phyloP scores from a whole-genome alignment of 2,113 vertebrate genomes.

The Antechinus flavipes region DNA sequence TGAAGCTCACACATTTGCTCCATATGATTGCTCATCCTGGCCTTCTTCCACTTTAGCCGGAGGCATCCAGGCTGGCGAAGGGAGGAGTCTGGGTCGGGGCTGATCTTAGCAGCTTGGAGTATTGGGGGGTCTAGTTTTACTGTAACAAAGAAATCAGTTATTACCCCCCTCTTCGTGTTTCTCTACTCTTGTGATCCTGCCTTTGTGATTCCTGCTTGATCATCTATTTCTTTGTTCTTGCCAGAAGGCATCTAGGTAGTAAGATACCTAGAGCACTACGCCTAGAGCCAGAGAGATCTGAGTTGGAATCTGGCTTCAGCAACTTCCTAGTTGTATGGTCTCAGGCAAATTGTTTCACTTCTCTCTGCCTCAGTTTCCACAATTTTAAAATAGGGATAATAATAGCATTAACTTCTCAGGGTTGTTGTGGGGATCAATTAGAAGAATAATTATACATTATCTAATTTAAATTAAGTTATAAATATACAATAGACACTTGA shows the following conservation, averaged over 20 bases:
- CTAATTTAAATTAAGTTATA: too few relatives aligned
- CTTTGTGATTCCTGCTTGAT: not conserved
- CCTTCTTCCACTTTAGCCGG: constrained; percentile 74
- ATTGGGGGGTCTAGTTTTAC: constrained; percentile 83
- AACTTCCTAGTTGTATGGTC: not conserved
- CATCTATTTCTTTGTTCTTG: not conserved
- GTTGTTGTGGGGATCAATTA: not conserved
- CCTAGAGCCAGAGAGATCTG: not conserved
- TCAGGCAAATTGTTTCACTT: not conserved
- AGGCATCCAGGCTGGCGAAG: constrained; percentile 78
- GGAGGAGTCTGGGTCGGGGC: constrained; percentile 46
- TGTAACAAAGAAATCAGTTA: constrained; percentile 59
- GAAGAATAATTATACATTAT: not conserved
- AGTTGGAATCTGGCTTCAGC: not conserved
- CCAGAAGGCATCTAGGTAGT: not conserved
- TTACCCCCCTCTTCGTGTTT: not conserved
- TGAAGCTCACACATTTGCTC: constrained; percentile 84
- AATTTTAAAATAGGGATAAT: not conserved
- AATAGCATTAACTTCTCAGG: not conserved
- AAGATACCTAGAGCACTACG: not conserved
- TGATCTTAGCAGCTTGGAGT: constrained; percentile 72
- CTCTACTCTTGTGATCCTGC: not conserved
- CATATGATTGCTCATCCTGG: constrained; percentile 47
- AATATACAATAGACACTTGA: not conserved
- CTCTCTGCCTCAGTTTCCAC: not conserved